Conservation (phyloP, 1,140 invertebrate species). For the Drosophila ironensis region DNA sequence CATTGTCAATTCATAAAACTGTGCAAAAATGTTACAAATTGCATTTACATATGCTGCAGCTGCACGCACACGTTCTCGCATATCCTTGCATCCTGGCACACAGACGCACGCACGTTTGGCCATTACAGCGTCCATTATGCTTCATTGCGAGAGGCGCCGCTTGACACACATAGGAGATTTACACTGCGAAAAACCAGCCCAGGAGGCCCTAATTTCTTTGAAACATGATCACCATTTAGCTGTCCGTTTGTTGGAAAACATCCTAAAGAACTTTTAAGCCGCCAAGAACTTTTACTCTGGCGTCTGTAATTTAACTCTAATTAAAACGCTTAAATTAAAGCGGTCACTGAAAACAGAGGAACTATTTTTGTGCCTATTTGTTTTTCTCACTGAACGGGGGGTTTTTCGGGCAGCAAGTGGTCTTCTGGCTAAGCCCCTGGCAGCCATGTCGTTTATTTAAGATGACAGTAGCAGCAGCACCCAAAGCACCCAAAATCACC, state of each 20-base stretch:
- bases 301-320: too few relatives aligned
- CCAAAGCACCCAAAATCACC: neutral
- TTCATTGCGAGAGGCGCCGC: conserved; percentile 64
- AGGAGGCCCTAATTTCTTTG: too few relatives aligned
- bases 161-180: conserved; percentile 50
- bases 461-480: conserved; percentile 64
- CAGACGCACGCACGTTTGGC: conserved; percentile 32
- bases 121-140: conserved; percentile 68
- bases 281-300: too few relatives aligned
- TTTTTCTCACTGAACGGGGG: neutral
- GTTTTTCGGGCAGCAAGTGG: conserved; percentile 20
- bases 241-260: too few relatives aligned
- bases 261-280: too few relatives aligned
- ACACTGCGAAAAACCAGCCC: neutral
- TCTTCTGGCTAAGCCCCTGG: conserved; percentile 50
- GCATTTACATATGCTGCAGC: conserved; percentile 72
- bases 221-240: neutral
- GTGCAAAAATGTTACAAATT: conserved; percentile 75
- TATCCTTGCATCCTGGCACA: neutral
- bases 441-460: conserved; percentile 77
- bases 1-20: conserved; percentile 79
- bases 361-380: neutral
- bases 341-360: too few relatives aligned
- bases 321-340: too few relatives aligned
- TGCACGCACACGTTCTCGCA: conserved; percentile 12